These are phyloP conservation scores for Eulemur rufifrons DNA, from an alignment of 2,113 vertebrate species.

Conservation along the genomic window DNA sequence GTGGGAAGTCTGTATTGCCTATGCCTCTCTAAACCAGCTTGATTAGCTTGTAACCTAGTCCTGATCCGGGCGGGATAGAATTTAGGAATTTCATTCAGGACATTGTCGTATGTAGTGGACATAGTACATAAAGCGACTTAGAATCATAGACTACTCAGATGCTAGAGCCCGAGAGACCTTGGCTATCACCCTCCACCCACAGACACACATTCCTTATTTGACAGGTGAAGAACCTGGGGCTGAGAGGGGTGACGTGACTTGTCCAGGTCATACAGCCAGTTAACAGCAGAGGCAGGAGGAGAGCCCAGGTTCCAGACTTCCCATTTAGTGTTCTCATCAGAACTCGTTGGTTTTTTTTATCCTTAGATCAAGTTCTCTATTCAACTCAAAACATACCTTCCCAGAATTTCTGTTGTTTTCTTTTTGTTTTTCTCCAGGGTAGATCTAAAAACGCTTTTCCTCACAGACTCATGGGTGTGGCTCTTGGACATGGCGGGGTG, in stretches of 20 bases:
- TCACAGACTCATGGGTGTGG: background rate
- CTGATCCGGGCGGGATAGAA: background rate
- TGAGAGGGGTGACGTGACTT: background rate
- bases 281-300: background rate
- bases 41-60: background rate
- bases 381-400: background rate
- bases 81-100: background rate
- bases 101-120: background rate
- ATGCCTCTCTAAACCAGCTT: background rate
- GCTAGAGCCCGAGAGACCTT: background rate
- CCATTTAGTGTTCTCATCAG: background rate
- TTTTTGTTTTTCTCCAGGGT: background rate
- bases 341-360: background rate
- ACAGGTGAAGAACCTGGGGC: background rate
- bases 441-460: background rate
- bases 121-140: background rate
- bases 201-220: background rate
- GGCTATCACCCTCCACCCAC: background rate
- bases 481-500: background rate
- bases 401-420: background rate
- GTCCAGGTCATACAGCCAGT: background rate
- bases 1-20: background rate
- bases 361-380: background rate
- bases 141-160: background rate
- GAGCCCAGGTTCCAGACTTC: background rate